Base-by-base conservation (phyloP, 2,797 vertebrate species). In the Hypotaenidia okinawae region DNA sequence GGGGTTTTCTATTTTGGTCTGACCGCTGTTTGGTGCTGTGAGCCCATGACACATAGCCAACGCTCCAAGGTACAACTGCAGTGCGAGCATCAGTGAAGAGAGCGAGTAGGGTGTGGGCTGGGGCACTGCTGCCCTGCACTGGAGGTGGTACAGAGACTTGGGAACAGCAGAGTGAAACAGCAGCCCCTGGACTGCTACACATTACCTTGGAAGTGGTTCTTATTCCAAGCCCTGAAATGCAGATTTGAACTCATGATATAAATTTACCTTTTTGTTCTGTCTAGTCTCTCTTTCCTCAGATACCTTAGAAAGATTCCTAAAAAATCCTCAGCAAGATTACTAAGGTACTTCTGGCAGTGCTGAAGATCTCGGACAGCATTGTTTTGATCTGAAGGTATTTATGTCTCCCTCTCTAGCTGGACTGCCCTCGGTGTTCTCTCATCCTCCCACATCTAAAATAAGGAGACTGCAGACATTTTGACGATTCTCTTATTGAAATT, bases 401-500 rank as follows among this genome's bases (percentile, higher is more conserved):
- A 55, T 57, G 22, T 61, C 88, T 89, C 59, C 30, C 39, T 72
- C 45, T 70, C 49, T 87, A 85, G 30, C 11, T 84, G 93, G 81
- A 68, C 78, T 68, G 64, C 54, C 68, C 63, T 93, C 84, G 58
- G 54, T 84, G 72, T 85, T 90, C 78, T 94, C 39, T 90, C 68
- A 91, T 94, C 72, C 86, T 93, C 86, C 86, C 86, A 85, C 91
- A 89, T 59, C 90, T 93, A 90, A 95, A 96, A 95, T 82, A 85
- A 95, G 87, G 72, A 85, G 45, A 54, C 32, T 92, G 90, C 64
- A 93, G 62, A 76, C 28, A 1, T 93, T 95, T 72, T 30, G 11
- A 73, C 81, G 78, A 52, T 83, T 78, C 76, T 80, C 59, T 11
- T 87, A 59, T 15, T 63, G 82, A 69, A 90, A 89, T 84, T 93